A percentile compares a stretch with the other conserved stretches of the same genome.
phyloP scores from a whole-genome alignment of 2,888 invertebrate species.

The Pelosia muscerda region DNA sequence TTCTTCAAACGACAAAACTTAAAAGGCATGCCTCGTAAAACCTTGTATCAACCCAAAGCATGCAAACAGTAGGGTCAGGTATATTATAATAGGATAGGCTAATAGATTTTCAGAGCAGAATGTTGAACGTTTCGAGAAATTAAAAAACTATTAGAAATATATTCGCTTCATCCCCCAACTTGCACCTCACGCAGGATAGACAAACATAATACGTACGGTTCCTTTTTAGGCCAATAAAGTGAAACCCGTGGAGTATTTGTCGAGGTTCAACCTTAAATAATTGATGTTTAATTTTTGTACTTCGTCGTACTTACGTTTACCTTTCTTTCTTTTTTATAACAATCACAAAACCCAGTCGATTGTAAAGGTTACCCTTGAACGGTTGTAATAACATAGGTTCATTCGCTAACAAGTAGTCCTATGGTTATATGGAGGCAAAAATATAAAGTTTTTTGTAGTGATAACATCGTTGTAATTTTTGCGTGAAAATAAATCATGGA shows the following conservation, averaged over 20 bases:
- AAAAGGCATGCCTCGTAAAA: too few species aligned
- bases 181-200: constrained; percentile 10
- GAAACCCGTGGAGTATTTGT: constrained; percentile 32
- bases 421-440: too few species aligned
- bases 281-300: constrained; percentile 30
- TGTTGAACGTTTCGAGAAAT: background rate
- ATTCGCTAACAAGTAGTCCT: too few species aligned
- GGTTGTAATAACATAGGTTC: background rate
- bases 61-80: too few species aligned
- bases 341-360: background rate
- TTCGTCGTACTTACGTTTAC: background rate
- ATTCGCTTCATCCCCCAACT: constrained; percentile 26
- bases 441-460: too few species aligned
- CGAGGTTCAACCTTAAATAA: constrained; percentile 38
- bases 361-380: background rate
- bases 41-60: too few species aligned
- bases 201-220: constrained; percentile 27
- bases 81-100: too few species aligned
- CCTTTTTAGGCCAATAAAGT: constrained; percentile 39
- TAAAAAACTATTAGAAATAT: background rate
- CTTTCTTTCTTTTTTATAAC: constrained; percentile 6
- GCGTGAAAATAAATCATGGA: too few species aligned
- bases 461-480: too few species aligned
- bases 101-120: too few species aligned
- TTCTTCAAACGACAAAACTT: too few species aligned